A percentile compares a stretch with the other conserved stretches of the same genome.
Evolutionary conservation across 2,888 invertebrate species (phyloP).

Genomic region (Cinara cedri): DNA sequence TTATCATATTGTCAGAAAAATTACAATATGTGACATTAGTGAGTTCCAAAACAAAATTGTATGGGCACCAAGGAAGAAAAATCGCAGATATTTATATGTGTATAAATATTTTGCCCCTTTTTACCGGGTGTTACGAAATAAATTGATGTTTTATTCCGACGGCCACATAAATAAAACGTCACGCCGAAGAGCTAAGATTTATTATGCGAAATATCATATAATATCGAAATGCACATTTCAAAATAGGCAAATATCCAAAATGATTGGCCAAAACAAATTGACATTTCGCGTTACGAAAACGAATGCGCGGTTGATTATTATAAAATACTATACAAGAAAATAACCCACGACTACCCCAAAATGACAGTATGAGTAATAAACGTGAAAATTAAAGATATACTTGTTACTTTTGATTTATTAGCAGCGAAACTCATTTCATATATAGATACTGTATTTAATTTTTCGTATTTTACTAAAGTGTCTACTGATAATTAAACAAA

Average conservation of each 20-base stretch:
- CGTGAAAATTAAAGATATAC: not conserved
- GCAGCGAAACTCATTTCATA: not conserved
- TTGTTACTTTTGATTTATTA: not conserved
- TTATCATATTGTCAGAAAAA: not conserved
- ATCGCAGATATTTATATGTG: conserved; percentile 2
- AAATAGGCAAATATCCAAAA: conserved; percentile 41
- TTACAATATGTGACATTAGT: not conserved
- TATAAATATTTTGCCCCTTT: conserved; percentile 13
- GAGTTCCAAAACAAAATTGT: not conserved
- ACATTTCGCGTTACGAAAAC: conserved; percentile 9
- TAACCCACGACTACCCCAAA: not conserved
- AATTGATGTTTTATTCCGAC: conserved; percentile 35
- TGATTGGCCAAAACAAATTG: conserved; percentile 36
- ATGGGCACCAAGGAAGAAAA: not conserved
- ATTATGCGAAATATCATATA: conserved; percentile 21
- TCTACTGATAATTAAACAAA: not conserved
- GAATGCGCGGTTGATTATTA: not conserved
- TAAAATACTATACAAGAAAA: not conserved
- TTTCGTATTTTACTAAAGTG: no score
- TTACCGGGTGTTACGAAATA: conserved; percentile 5
- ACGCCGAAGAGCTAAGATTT: conserved; percentile 31
- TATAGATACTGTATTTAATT: not conserved
- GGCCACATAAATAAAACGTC: conserved; percentile 33
- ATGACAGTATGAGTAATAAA: not conserved
- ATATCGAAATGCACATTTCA: conserved; percentile 26